Base-by-base conservation (phyloP, 2,797 vertebrate species). In the Gobionotothen gibberifrons region DNA sequence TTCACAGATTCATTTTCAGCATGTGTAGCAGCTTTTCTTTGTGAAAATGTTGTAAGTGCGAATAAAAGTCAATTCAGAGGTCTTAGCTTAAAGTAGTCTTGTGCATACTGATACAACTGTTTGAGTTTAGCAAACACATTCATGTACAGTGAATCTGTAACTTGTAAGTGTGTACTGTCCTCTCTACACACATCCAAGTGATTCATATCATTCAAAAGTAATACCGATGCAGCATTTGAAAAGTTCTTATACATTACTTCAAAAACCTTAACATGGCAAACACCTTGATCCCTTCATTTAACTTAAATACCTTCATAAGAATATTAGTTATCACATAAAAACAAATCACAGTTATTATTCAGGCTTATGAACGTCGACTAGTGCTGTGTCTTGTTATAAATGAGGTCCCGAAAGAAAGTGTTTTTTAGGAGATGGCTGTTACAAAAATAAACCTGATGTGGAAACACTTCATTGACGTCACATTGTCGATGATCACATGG, bases 221-320 rank as follows among this genome's bases (percentile, higher is more conserved):
- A 70, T 43, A 69, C 21, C 2, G 62, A 58, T 0, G 22, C 26
- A 57, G 36, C 58, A 85, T 89, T 84, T 71, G 76, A 90, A 82
- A 88, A 75, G 11, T 54, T 83, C 72, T 79, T 78, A 53, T 43
- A 36, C 14, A 62, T 14, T 14, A 60, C 54, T 56, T 65, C 13
- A 76, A 73, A 80, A 83, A 78, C 40, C 87, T 82, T 86, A 79
- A 84, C 79, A 89, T 82, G 78, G 79, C 72, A 78, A 74, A 40
- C 71, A 78, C 56, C 57, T 89, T 93, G 93, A 92, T 94, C 91
- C 92, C 92, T 88, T 93, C 22, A 76, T 81, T 81, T 82, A 12
- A 86, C 69, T 84, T 88, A 86, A 80, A 77, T 85, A 84, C n/a
- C 44, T 44, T 68, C 60, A 82, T 73, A 78, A 81, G 52, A 79